Percentiles rank a stretch among this genome's conserved stretches.
Conservation (phyloP, 37 sponge, comb jelly and placozoan genomes). For the Beroe ovata region DNA sequence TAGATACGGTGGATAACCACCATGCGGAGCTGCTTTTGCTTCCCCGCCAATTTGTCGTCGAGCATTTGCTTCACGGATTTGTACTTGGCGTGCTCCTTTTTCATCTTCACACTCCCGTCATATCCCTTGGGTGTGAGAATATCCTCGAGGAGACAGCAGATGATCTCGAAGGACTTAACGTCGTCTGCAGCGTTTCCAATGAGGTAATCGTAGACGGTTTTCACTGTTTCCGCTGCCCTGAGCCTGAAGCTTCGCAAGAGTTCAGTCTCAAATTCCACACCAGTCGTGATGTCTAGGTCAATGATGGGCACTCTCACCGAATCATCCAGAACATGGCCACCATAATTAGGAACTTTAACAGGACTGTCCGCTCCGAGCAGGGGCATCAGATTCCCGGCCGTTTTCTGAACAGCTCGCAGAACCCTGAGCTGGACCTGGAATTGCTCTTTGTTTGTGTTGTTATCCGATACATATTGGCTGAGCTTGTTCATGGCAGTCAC, state of each 20-base stretch:
- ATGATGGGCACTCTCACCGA: neutral
- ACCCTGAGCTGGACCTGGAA: slow-evolving; percentile 18
- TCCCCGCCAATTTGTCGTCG: neutral
- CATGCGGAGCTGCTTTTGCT: slow-evolving; percentile 2
- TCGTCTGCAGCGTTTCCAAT: neutral
- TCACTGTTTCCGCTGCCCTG: neutral
- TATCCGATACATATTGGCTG: neutral
- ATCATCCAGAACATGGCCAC: neutral
- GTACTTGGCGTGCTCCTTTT: slow-evolving; percentile 34
- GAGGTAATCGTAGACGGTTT: slow-evolving; percentile 15
- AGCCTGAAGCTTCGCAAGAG: neutral
- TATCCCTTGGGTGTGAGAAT: neutral
- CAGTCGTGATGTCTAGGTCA: neutral
- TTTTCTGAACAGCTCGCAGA: neutral
- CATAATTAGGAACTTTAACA: neutral
- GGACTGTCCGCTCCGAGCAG: neutral
- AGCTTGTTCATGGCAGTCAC: slow-evolving; percentile 29
- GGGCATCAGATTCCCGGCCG: slow-evolving; percentile 17
- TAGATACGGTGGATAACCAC: neutral
- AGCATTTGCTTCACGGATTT: slow-evolving; percentile 34
- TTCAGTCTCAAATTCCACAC: neutral
- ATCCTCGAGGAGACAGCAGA: neutral
- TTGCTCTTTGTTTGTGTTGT: neutral
- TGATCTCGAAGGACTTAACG: neutral
- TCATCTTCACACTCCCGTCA: neutral